phyloP scores from a whole-genome alignment of 2,113 vertebrate genomes.

The Plecturocebus donacophilus region DNA sequence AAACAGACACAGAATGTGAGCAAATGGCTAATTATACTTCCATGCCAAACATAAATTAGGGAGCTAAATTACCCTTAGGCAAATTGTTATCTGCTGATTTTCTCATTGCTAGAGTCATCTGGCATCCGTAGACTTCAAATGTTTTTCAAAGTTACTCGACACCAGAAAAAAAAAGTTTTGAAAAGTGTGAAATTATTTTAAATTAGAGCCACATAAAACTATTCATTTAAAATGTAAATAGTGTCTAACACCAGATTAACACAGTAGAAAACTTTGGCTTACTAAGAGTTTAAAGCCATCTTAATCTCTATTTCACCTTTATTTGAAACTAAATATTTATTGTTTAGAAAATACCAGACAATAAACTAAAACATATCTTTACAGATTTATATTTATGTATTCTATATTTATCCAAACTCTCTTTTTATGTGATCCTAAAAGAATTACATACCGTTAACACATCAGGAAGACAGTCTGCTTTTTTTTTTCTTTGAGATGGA shows the following conservation, averaged over 20 bases:
- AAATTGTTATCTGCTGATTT: neutral
- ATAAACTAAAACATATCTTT: neutral
- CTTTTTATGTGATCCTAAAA: slow-evolving; percentile 37
- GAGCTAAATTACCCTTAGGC: slow-evolving; percentile 11
- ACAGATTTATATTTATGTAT: neutral
- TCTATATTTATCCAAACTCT: neutral
- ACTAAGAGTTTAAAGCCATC: neutral
- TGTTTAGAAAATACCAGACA: neutral
- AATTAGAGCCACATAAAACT: neutral
- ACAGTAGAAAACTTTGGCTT: neutral
- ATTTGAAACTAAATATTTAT: slow-evolving; percentile 68
- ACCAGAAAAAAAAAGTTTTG: neutral
- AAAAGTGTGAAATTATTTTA: neutral
- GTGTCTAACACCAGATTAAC: neutral
- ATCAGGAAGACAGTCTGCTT: neutral
- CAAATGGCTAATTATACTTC: neutral
- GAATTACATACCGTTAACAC: neutral
- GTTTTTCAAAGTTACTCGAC: neutral
- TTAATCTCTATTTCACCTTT: slow-evolving; percentile 40
- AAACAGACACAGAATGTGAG: neutral
- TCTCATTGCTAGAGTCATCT: neutral
- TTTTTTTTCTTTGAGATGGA: neutral
- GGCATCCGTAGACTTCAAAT: neutral
- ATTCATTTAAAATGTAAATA: neutral
- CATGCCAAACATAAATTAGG: neutral